Percentiles rank a stretch among this genome's conserved stretches.
phyloP scores from a whole-genome alignment of 2,888 invertebrate species.

The Pemphredon lugubris region DNA sequence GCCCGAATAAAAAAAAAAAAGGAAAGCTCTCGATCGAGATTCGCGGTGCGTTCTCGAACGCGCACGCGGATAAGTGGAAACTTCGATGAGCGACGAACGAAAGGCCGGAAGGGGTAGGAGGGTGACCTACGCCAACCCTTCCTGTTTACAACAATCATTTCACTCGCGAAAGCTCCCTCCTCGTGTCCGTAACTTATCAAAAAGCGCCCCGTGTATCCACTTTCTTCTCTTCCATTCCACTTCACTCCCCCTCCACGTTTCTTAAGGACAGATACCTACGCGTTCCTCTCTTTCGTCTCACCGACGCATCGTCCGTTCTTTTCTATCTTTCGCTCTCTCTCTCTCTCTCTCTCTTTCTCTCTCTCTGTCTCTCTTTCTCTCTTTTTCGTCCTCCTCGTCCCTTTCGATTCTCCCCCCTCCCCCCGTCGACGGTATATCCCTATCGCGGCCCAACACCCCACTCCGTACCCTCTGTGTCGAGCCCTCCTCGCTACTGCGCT shows the following conservation, averaged over 20 bases:
- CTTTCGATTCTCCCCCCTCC: constrained; percentile 51
- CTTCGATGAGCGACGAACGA: not conserved
- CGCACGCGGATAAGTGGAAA: not conserved
- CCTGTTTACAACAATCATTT: constrained; percentile 60
- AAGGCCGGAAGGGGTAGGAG: constrained; percentile 15
- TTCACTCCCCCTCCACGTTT: constrained; percentile 33
- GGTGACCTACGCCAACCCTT: constrained; percentile 58
- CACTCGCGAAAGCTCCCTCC: constrained; percentile 17
- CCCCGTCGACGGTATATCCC: constrained; percentile 36
- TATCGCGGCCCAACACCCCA: constrained; percentile 45
- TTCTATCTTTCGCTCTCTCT: constrained; percentile 33
- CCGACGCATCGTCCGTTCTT: too few relatives aligned
- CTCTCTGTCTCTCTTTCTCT: constrained; percentile 21
- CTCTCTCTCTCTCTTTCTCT: constrained; percentile 27
- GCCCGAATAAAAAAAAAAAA: not conserved
- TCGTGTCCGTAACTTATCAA: constrained; percentile 32
- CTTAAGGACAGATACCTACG: constrained; percentile 34
- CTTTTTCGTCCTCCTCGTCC: constrained; percentile 41
- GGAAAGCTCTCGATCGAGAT: not conserved
- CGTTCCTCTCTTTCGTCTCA: too few relatives aligned
- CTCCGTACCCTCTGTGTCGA: constrained; percentile 46
- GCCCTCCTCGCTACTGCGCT: constrained; percentile 46
- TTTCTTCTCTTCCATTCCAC: constrained; percentile 17
- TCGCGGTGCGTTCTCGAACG: too few relatives aligned
- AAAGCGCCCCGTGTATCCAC: constrained; percentile 30